Conservation (phyloP, 2,113 vertebrate genomes). For the Pelmatolapia mariae region DNA sequence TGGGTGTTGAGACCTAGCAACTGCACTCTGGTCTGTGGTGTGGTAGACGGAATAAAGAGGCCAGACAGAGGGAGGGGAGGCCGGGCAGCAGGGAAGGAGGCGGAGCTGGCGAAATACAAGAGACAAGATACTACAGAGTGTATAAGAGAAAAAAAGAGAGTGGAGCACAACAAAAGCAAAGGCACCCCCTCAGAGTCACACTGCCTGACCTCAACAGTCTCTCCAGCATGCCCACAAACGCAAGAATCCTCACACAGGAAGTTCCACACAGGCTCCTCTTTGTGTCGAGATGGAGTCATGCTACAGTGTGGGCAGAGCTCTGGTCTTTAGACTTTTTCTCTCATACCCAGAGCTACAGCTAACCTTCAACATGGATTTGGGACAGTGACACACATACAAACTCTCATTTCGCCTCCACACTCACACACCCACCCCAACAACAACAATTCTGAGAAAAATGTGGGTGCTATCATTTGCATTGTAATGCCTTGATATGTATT, state of each 20-base stretch:
- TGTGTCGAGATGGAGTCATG: slow-evolving; percentile 46
- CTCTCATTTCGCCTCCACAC: slow-evolving; percentile 11
- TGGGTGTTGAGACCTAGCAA: slow-evolving; percentile 34
- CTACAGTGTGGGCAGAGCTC: slow-evolving; percentile 47
- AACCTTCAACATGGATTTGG: not conserved
- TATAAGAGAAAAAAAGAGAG: slow-evolving; percentile 17
- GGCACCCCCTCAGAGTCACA: slow-evolving; percentile 28
- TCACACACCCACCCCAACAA: slow-evolving; percentile 33
- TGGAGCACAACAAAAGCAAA: slow-evolving; percentile 37
- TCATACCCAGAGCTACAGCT: slow-evolving; percentile 1
- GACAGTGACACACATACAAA: slow-evolving; percentile 32
- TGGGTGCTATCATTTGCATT: slow-evolving; percentile 61
- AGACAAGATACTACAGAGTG: slow-evolving; percentile 33
- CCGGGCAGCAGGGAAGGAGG: slow-evolving; percentile 12
- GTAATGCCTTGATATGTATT: slow-evolving; percentile 63
- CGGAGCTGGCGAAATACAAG: slow-evolving; percentile 4
- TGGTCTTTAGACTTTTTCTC: slow-evolving; percentile 22
- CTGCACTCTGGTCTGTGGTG: slow-evolving; percentile 23
- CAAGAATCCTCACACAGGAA: slow-evolving; percentile 65
- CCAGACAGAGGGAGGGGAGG: slow-evolving; percentile 16
- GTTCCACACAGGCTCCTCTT: slow-evolving; percentile 58
- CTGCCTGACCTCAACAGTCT: slow-evolving; percentile 43
- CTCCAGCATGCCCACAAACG: slow-evolving; percentile 49
- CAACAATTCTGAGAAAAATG: slow-evolving; percentile 56
- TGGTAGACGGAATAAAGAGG: slow-evolving; percentile 8